Conservation (phyloP, 2,888 invertebrate species). For the Chymomyza fuscimana region DNA sequence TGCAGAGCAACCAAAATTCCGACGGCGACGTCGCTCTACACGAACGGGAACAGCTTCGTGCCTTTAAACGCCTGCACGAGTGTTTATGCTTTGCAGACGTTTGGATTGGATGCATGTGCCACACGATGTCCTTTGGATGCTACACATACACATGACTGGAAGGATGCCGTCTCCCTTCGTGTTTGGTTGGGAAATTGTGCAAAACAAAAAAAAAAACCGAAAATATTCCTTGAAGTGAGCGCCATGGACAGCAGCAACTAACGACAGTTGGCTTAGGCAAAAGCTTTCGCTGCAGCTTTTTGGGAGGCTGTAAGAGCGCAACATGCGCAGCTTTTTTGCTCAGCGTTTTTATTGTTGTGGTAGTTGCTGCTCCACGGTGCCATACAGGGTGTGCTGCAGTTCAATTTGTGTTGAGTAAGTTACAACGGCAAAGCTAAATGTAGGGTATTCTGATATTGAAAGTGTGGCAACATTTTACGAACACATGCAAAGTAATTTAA, state of each 20-base stretch:
- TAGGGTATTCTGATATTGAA: no score
- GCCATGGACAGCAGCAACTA: neutral
- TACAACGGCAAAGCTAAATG: neutral
- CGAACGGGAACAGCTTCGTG: neutral
- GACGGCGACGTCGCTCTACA: neutral
- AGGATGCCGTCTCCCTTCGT: conserved; percentile 24
- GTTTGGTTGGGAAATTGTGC: neutral
- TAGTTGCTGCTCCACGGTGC: neutral
- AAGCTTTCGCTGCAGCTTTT: neutral
- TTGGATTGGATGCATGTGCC: neutral
- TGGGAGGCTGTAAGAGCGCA: conserved; percentile 7
- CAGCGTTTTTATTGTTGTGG: neutral
- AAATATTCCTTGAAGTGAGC: neutral
- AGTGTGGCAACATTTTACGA: no score
- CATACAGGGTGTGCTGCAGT: conserved; percentile 43
- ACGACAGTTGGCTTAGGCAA: neutral
- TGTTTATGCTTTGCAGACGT: neutral
- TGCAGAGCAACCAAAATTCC: conserved; percentile 12
- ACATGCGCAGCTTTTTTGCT: neutral
- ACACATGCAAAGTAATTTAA: no score
- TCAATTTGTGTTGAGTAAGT: conserved; percentile 34
- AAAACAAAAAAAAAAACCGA: conserved; percentile 16
- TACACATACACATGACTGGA: conserved; percentile 23
- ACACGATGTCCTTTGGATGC: neutral
- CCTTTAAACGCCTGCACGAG: neutral